These are phyloP conservation scores for Cantharis rustica DNA, from an alignment of 2,888 invertebrate species.

Conservation along the genomic window DNA sequence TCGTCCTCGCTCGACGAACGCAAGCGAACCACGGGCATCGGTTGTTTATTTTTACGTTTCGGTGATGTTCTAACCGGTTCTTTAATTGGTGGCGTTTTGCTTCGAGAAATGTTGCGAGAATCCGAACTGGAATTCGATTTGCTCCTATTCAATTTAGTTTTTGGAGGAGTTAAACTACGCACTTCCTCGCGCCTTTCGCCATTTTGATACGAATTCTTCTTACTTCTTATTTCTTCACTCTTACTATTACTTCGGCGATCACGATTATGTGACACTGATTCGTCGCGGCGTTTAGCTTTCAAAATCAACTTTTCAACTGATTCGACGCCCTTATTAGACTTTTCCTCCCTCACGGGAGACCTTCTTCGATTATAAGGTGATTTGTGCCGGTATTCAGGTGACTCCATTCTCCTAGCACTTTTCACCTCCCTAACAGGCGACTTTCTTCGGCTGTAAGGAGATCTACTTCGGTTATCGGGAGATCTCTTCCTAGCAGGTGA, in stretches of 20 bases:
- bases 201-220: background rate
- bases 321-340: background rate
- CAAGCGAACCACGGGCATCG: conserved; percentile 61
- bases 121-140: background rate
- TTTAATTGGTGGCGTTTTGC: conserved; percentile 17
- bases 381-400: conserved; percentile 10
- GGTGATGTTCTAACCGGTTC: conserved; percentile 18
- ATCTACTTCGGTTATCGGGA: conserved; percentile 13
- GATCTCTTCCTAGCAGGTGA: conserved; percentile 29
- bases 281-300: background rate
- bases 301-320: background rate
- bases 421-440: background rate
- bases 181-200: background rate
- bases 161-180: conserved; percentile 5
- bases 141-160: background rate
- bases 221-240: background rate
- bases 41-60: conserved; percentile 37
- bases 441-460: background rate
- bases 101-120: background rate
- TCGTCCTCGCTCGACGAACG: conserved; percentile 63
- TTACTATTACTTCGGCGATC: background rate
- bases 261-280: background rate
- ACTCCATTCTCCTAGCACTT: conserved; percentile 28
- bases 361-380: conserved; percentile 4
- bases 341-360: conserved; percentile 1